Evolutionary conservation across 2,797 vertebrate species (phyloP), one percentile per base, ranked within the genome.

Genomic region (Lagodon rhomboides): DNA sequence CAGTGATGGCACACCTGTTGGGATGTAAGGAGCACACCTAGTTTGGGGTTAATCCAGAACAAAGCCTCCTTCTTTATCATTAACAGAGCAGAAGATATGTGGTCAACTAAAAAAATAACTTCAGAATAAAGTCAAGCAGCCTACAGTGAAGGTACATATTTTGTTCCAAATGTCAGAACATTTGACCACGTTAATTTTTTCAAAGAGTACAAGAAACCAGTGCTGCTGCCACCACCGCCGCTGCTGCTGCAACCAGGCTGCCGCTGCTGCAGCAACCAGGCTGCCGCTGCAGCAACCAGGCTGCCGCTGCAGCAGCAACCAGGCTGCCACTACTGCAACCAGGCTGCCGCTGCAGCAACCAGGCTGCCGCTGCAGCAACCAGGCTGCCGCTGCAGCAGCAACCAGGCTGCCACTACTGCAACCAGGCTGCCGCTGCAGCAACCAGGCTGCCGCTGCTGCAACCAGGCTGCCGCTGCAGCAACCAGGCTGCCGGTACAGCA

Each of bases 21-120:
- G 53, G 65, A 27, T 9, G 12, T 59, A 20, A 66, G 68, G 51
- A 64, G 47, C 63, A 55, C 64, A 18, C 47, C 34, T 60, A 64
- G 51, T 68, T 72, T 46, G 27, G n/a, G 25, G 7, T 77, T 44
- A 38, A 68, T 43, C 20, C 25, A 43, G 27, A 64, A 77, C 54
- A 79, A 74, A 82, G 61, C n/a, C 23, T n/a, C 38, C 13, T 44
- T 64, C 60, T 72, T 59, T 62, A 73, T 61, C 22, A 51, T 25
- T 38, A 66, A 53, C 50, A 62, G 25, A 65, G 68, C 16, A 51
- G 50, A 53, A 68, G 25, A 18, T 50, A 56, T 63, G 50, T 15
- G 51, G 60, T 50, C 66, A 20, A 12, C 17, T 38, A 22, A 25
- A 34, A 27, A 41, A 22, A 61, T 16, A n/a, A 23, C 23, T 56